Evolutionary conservation across 2,888 invertebrate genomes (phyloP).

Genomic region (Podotricha telesiphe): DNA sequence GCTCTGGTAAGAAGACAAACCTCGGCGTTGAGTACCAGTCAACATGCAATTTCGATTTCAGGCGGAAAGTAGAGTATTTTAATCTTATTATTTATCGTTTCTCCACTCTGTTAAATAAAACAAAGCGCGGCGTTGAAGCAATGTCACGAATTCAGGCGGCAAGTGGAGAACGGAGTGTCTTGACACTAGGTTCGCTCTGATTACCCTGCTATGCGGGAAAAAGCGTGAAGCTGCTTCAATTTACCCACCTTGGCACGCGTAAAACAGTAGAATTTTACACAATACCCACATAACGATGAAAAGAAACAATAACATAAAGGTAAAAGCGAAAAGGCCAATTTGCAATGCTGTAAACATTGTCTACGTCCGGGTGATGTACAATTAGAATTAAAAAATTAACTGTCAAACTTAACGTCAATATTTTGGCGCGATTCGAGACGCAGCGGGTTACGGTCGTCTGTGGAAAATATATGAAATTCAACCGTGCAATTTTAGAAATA

Average conservation of each 20-base stretch:
- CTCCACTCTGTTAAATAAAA: too few species aligned
- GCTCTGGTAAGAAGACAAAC: too few species aligned
- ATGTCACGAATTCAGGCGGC: too few species aligned
- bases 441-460: constrained; percentile 56
- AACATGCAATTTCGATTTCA: too few species aligned
- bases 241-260: constrained; percentile 40
- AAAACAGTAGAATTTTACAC: constrained; percentile 42
- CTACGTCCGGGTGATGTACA: constrained; percentile 50
- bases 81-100: too few species aligned
- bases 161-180: too few species aligned
- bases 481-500: constrained; percentile 43
- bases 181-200: too few species aligned
- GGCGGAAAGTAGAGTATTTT: too few species aligned
- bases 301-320: constrained; percentile 31
- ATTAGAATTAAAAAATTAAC: constrained; percentile 46
- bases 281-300: constrained; percentile 29
- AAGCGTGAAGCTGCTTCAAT: too few species aligned
- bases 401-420: constrained; percentile 57
- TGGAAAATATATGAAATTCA: constrained; percentile 32
- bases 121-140: too few species aligned
- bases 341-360: constrained; percentile 56
- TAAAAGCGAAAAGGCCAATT: constrained; percentile 51
- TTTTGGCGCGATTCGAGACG: constrained; percentile 77
- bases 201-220: too few species aligned
- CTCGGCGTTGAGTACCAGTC: too few species aligned